A percentile compares a stretch with the other conserved stretches of the same genome.
phyloP scores from a whole-genome alignment of 2,113 vertebrate genomes.

The Oophaga pumilio region DNA sequence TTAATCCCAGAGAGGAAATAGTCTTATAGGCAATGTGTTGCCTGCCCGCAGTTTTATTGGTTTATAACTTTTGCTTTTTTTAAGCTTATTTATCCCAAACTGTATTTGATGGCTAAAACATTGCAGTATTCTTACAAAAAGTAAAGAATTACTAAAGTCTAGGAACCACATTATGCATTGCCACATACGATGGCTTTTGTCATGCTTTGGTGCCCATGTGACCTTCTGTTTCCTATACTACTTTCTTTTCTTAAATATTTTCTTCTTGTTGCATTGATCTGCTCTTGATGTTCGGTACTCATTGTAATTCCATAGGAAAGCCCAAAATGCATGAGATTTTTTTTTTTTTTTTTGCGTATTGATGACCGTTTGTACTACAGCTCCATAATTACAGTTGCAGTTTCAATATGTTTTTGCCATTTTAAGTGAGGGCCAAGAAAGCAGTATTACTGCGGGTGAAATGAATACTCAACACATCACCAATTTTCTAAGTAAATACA shows the following conservation, averaged over 20 bases:
- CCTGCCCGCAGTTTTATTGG: constrained; percentile 26
- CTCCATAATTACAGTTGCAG: neutral
- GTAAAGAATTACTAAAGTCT: neutral
- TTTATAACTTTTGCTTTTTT: constrained; percentile 25
- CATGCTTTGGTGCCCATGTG: neutral
- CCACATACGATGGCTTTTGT: neutral
- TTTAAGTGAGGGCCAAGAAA: neutral
- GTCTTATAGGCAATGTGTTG: constrained; percentile 28
- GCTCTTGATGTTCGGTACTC: neutral
- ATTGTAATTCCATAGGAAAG: too few species aligned
- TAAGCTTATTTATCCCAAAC: constrained; percentile 23
- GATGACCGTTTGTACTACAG: too few species aligned
- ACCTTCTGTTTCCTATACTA: too few species aligned
- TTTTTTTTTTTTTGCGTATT: too few species aligned
- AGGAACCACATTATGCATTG: neutral
- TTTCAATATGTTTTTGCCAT: neutral
- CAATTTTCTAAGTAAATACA: too few species aligned
- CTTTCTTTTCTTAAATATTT: too few species aligned
- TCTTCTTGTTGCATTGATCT: neutral
- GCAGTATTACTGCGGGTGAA: neutral
- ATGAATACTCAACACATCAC: too few species aligned
- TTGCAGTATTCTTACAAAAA: neutral
- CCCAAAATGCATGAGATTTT: too few species aligned
- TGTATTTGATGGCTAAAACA: constrained; percentile 11
- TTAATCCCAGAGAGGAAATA: constrained; percentile 2